Percentiles rank a stretch among this genome's conserved stretches.
Evolutionary conservation across 2,888 invertebrate species (phyloP).

Genomic region (Dicyrtomina minuta): DNA sequence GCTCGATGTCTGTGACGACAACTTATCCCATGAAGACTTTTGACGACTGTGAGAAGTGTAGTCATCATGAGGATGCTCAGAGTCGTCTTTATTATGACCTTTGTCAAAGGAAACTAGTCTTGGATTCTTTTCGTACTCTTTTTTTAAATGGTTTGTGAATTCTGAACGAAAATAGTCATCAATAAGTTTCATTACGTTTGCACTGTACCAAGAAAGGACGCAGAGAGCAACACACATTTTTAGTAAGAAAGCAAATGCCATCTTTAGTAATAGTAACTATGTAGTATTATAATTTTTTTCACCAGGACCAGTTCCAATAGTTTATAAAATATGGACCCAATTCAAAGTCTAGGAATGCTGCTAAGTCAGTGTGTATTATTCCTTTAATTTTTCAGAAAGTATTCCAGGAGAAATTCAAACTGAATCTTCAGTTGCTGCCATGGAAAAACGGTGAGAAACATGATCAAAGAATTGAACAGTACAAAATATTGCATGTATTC

Average conservation of each 20-base stretch:
- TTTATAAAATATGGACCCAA: neutral
- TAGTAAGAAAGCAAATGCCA: constrained; percentile 40
- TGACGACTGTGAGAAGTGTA: too few relatives aligned
- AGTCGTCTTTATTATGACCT: neutral
- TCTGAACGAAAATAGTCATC: constrained; percentile 72
- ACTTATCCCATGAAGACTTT: neutral
- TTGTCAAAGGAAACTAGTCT: neutral
- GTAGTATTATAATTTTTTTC: neutral
- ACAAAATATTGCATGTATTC: constrained; percentile 50
- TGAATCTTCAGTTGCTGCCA: neutral
- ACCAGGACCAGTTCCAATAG: neutral
- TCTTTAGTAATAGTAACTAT: neutral
- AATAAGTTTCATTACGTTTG: constrained; percentile 70
- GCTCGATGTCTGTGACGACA: neutral
- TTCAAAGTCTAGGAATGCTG: neutral
- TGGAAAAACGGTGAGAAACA: constrained; percentile 26
- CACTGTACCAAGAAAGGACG: constrained; percentile 71
- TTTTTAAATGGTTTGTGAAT: constrained; percentile 62
- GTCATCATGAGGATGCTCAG: too few relatives aligned
- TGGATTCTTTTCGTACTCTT: constrained; percentile 31
- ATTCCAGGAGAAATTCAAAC: neutral
- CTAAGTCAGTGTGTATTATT: neutral
- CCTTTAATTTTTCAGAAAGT: neutral
- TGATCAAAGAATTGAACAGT: constrained; percentile 41
- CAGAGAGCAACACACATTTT: constrained; percentile 57